A percentile compares a stretch with the other conserved stretches of the same genome.
phyloP scores from a whole-genome alignment of 2,113 vertebrate species.

The Cavia aperea region DNA sequence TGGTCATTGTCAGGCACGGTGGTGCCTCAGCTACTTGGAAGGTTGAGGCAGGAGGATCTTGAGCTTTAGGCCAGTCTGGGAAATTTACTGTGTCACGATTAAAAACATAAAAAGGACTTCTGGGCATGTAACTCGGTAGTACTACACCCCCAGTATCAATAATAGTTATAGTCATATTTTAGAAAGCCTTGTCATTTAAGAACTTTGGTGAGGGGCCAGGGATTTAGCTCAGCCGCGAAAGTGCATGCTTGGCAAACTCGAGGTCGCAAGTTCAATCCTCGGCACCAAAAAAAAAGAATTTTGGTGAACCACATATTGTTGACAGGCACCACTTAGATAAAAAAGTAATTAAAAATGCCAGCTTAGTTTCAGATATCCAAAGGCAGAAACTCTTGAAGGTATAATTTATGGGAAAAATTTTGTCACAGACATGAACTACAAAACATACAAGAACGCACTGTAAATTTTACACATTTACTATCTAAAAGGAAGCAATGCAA shows the following conservation, averaged over 20 bases:
- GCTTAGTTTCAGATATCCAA: not conserved
- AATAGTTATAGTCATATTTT: not conserved
- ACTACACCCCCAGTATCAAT: not conserved
- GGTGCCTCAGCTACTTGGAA: not conserved
- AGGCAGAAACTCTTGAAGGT: conserved; percentile 1
- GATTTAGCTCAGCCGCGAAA: too few species aligned
- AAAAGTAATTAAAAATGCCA: not conserved
- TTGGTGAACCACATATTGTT: not conserved
- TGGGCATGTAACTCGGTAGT: not conserved
- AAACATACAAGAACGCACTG: not conserved
- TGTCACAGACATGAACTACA: conserved; percentile 20
- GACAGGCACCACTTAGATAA: not conserved
- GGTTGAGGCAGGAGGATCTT: not conserved
- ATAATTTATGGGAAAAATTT: not conserved
- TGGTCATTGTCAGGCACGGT: not conserved
- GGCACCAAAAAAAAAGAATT: not conserved
- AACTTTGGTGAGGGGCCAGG: not conserved
- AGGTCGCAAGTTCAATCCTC: too few species aligned
- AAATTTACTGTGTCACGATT: not conserved
- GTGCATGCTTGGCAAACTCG: too few species aligned
- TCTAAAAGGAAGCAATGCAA: conserved; percentile 20
- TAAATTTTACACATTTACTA: conserved; percentile 1
- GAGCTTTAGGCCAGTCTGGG: not conserved
- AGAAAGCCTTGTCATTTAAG: not conserved
- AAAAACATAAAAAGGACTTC: not conserved